Evolutionary conservation across 2,888 invertebrate genomes (phyloP).

Genomic region (Acanthoscelides obtectus): DNA sequence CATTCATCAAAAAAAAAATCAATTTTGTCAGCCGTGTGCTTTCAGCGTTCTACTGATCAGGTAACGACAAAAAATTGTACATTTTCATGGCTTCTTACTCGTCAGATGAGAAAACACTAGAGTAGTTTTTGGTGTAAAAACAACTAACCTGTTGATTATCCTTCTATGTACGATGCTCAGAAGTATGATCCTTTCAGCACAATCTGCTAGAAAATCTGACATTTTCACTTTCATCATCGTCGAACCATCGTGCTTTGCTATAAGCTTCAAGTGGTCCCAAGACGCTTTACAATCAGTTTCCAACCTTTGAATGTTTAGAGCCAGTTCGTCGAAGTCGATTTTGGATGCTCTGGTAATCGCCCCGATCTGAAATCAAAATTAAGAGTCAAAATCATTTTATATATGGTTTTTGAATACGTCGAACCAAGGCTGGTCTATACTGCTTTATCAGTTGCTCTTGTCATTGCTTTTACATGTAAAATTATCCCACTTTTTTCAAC

Average conservation of each 20-base stretch:
- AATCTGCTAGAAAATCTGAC: constrained; percentile 93
- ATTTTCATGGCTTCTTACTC: too few species aligned
- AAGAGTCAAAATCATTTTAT: not conserved
- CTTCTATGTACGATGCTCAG: constrained; percentile 87
- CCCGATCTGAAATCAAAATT: constrained; percentile 64
- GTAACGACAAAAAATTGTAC: too few species aligned
- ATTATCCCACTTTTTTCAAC: too few species aligned
- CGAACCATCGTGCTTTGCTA: constrained; percentile 89
- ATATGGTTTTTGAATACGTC: too few species aligned
- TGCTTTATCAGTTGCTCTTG: too few species aligned
- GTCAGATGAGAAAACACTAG: too few species aligned
- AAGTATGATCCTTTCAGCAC: constrained; percentile 94
- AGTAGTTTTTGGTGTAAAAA: too few species aligned
- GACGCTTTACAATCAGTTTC: constrained; percentile 96
- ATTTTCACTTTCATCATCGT: constrained; percentile 89
- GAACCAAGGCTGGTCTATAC: too few species aligned
- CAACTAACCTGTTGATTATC: constrained; percentile 73
- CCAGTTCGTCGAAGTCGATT: constrained; percentile 92
- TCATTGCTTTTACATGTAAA: too few species aligned
- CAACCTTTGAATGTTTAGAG: constrained; percentile 77
- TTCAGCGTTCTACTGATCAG: too few species aligned
- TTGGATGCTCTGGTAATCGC: constrained; percentile 87
- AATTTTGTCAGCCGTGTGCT: too few species aligned
- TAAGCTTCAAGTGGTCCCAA: constrained; percentile 93
- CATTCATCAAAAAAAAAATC: too few species aligned